Conservation (phyloP, 2,888 invertebrate genomes). For the Ormyrus pomaceus region DNA sequence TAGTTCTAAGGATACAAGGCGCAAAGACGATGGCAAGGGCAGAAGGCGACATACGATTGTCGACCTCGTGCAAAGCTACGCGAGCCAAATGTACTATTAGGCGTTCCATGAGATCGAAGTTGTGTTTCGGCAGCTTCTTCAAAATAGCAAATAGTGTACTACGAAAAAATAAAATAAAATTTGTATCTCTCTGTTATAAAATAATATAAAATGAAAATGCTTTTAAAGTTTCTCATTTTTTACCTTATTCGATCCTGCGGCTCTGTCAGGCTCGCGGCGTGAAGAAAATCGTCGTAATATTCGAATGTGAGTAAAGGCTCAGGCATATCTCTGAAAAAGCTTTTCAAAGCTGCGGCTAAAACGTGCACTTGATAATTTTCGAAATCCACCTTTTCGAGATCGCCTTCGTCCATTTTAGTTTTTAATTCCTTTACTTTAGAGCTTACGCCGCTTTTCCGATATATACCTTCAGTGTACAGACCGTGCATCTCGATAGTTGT, state of each 20-base stretch:
- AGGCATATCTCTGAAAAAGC: constrained; percentile 93
- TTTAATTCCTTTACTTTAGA: constrained; percentile 89
- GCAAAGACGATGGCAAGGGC: constrained; percentile 96
- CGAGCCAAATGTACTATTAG: constrained; percentile 94
- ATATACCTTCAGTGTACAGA: constrained; percentile 94
- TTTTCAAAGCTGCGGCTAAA: constrained; percentile 90
- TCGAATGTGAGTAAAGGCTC: constrained; percentile 95
- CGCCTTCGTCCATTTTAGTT: constrained; percentile 84
- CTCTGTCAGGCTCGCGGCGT: constrained; percentile 90
- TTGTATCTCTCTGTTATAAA: neutral
- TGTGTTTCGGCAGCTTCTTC: constrained; percentile 91
- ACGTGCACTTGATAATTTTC: constrained; percentile 93
- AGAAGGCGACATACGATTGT: constrained; percentile 94
- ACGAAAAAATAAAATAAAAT: constrained; percentile 1
- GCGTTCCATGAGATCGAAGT: constrained; percentile 93
- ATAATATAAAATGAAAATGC: neutral
- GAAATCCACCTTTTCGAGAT: constrained; percentile 83
- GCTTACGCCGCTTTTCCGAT: constrained; percentile 93
- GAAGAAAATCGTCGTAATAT: constrained; percentile 94
- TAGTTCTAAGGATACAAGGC: constrained; percentile 93
- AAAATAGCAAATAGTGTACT: constrained; percentile 91
- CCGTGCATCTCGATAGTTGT: constrained; percentile 94
- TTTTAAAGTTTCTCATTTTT: neutral
- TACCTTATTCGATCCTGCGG: constrained; percentile 83
- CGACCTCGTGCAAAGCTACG: constrained; percentile 90